phyloP scores from a whole-genome alignment of 2,113 vertebrate species.

The Hyperoodon ampullatus region DNA sequence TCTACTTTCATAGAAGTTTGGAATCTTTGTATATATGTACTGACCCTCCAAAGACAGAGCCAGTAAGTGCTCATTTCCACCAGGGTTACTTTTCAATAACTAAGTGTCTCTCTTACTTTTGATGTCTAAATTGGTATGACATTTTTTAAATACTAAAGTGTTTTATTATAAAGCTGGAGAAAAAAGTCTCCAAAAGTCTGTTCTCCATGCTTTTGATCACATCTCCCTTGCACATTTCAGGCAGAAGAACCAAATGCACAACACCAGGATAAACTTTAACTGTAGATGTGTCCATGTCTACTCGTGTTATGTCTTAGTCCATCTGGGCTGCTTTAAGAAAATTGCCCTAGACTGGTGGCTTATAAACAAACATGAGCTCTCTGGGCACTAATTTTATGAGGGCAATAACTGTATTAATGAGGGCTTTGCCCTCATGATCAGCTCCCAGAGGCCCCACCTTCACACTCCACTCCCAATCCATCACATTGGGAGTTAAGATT shows the following conservation, averaged over 20 bases:
- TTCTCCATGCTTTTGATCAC: not conserved
- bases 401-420: not conserved
- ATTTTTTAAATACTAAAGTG: constrained; percentile 5
- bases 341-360: not conserved
- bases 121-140: not conserved
- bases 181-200: not conserved
- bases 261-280: not conserved
- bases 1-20: not conserved
- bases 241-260: not conserved
- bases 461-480: not conserved
- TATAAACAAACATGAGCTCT: not conserved
- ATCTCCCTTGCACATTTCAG: not conserved
- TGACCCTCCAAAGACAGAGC: not conserved
- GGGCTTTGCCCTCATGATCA: not conserved
- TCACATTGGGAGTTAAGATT: not conserved
- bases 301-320: not conserved
- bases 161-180: not conserved
- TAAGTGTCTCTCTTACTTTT: not conserved
- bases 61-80: not conserved
- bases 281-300: not conserved
- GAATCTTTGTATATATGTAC: not conserved
- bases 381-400: not conserved
- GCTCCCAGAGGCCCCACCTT: not conserved
- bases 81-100: not conserved
- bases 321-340: not conserved